These are phyloP conservation scores for Tetanocera ferruginea DNA, from an alignment of 2,888 invertebrate species.

Conservation along the genomic window DNA sequence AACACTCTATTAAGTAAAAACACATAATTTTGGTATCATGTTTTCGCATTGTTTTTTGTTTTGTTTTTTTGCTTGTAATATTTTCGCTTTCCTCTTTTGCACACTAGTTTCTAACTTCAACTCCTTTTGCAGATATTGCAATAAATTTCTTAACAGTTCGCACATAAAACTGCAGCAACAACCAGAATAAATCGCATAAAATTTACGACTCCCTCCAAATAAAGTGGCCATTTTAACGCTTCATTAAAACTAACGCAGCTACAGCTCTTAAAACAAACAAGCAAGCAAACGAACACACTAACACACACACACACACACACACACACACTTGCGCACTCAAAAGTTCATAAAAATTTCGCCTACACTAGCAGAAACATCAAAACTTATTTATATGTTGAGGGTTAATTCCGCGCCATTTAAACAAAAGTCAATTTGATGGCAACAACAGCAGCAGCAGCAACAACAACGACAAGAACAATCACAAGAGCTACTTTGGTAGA, in stretches of 20 bases:
- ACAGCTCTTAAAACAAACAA: background rate
- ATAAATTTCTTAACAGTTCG: slow-evolving; percentile 20
- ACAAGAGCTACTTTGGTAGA: background rate
- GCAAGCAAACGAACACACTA: background rate
- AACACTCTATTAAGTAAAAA: too few species aligned
- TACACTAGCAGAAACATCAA: slow-evolving; percentile 7
- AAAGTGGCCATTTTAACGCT: slow-evolving; percentile 31
- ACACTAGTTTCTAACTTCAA: background rate
- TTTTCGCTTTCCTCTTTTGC: background rate
- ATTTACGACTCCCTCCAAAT: slow-evolving; percentile 24
- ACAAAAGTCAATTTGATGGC: slow-evolving; percentile 23
- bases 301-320: slow-evolving; percentile 9
- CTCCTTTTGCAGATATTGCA: background rate
- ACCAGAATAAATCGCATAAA: background rate
- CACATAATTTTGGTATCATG: too few species aligned
- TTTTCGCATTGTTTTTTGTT: slow-evolving; percentile 14
- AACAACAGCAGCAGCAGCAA: background rate
- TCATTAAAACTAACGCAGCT: slow-evolving; percentile 10
- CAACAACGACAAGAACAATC: background rate
- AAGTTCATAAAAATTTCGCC: background rate
- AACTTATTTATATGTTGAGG: slow-evolving; percentile 40
- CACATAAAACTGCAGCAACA: background rate
- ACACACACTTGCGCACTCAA: too few species aligned
- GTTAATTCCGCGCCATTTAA: slow-evolving; percentile 52
- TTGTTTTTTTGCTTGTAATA: slow-evolving; percentile 14